Evolutionary conservation across 2,797 vertebrate species (phyloP), one percentile per base, ranked within the genome.

Genomic region (Tinamus major): DNA sequence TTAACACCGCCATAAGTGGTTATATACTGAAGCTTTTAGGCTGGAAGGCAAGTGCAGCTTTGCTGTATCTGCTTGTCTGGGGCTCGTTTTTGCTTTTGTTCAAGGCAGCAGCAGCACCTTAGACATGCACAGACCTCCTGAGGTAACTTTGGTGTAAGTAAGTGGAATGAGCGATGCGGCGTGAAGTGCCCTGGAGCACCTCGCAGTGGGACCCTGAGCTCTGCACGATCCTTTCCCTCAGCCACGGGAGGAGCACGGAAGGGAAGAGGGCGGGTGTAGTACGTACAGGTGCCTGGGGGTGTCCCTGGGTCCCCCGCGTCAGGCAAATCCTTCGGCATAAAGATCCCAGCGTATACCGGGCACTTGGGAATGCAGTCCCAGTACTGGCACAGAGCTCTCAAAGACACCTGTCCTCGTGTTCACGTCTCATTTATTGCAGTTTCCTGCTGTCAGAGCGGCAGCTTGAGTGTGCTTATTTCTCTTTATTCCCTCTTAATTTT

Each of bases 401-500:
- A 6, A 41, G 62, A 59, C 1, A 13, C 48, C 48, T 24, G 4
- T 33, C 5, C 2, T 20, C 48, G 3, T 63, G 29, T 67, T 55
- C 35, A 0, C 15, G 2, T 14, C 81, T 31, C 31, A 10, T 2
- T 20, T 35, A 7, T 55, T 14, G 46, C 35, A 2, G 8, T 18
- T 8, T 37, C 7, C 58, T 41, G 5, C 4, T 4, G 6, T 63
- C 48, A 14, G 21, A 21, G 27, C 42, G 53, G 80, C 42, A 1
- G 4, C 55, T 61, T 3, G 0, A 23, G 12, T 18, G 49, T 13
- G 0, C 41, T 59, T 7, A 23, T n/a, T 71, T 3, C 61, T 12
- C 9, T 26, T 0, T 16, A 4, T 5, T 31, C 35, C 27, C 35
- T 2, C n/a, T 37, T 19, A 0, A 2, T 13, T 15, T 53, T 59